Conservation (phyloP, 2,797 vertebrate genomes). For the Melanitta fusca region DNA sequence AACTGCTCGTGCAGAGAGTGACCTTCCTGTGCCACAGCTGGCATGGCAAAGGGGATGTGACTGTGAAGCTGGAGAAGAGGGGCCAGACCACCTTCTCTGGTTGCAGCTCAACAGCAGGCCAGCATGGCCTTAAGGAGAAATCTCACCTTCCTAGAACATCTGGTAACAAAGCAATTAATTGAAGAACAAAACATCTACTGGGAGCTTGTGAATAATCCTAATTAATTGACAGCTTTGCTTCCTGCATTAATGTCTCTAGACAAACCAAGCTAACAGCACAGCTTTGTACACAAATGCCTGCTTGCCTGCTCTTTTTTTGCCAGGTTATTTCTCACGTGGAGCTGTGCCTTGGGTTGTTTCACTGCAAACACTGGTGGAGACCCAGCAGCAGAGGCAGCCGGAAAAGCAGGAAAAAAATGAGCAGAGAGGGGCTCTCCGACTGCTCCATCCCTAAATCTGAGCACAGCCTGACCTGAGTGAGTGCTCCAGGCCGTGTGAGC, state of each 20-base stretch:
- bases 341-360: neutral
- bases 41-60: neutral
- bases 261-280: neutral
- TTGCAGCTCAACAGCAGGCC: neutral
- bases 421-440: neutral
- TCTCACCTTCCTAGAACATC: neutral
- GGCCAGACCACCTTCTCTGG: neutral
- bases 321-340: neutral
- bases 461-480: neutral
- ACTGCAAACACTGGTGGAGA: neutral
- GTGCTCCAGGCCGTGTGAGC: neutral
- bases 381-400: neutral
- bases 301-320: neutral
- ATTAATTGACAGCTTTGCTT: neutral
- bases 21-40: neutral
- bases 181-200: neutral
- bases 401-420: neutral
- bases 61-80: neutral
- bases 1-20: neutral
- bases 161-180: neutral
- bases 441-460: neutral
- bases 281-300: neutral
- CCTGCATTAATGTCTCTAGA: neutral
- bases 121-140: neutral
- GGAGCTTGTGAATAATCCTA: neutral